Conservation (phyloP, 2,797 vertebrate genomes). For the Holocentrus rufus region DNA sequence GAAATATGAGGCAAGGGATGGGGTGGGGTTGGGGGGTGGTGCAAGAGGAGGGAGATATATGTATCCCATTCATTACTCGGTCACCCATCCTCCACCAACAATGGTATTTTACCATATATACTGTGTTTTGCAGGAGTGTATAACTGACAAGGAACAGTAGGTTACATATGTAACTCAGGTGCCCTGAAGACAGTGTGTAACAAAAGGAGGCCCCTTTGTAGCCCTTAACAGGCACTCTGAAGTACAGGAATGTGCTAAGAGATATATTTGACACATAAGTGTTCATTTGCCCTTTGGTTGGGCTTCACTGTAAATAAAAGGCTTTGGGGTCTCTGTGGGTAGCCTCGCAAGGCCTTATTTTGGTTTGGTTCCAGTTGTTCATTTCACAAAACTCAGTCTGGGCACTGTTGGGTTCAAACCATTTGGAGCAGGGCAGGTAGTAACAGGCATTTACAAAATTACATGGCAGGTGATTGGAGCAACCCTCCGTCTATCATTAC, state of each 20-base stretch:
- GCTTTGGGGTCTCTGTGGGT: no score
- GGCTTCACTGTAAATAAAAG: not conserved
- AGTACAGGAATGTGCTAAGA: constrained; percentile 26
- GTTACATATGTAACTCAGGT: constrained; percentile 23
- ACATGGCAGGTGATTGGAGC: no score
- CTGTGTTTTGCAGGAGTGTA: not conserved
- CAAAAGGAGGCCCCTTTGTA: constrained; percentile 26
- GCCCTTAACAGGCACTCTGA: not conserved
- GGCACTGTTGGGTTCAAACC: no score
- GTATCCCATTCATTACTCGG: no score
- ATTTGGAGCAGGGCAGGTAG: no score
- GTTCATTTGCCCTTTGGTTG: constrained; percentile 9
- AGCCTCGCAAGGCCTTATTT: no score
- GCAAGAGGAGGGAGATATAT: not conserved
- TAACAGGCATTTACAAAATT: no score
- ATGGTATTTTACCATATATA: not conserved
- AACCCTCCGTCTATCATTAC: no score
- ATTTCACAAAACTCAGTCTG: no score
- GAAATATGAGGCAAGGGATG: no score
- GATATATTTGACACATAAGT: constrained; percentile 12
- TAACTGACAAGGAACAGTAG: not conserved
- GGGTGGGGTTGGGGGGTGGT: no score
- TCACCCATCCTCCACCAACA: not conserved
- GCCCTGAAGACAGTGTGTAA: constrained; percentile 17
- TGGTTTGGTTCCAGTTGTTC: no score